Evolutionary conservation across 2,888 invertebrate genomes (phyloP).

Genomic region (Mythimna ferrago): DNA sequence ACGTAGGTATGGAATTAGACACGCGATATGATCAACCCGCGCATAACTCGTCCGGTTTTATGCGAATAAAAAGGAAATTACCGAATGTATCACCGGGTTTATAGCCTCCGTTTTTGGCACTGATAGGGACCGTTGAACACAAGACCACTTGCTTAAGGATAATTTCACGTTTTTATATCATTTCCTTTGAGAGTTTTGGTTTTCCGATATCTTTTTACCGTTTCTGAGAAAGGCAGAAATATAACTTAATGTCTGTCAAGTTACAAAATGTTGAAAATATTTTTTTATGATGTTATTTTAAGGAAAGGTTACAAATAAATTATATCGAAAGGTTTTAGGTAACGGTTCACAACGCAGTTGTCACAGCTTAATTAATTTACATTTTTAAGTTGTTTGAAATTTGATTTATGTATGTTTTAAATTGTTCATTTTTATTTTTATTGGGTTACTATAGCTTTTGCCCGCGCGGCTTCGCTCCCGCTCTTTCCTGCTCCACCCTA

Average conservation of each 20-base stretch:
- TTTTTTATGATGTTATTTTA: not conserved
- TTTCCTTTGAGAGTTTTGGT: constrained; percentile 2
- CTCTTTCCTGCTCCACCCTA: too few relatives aligned
- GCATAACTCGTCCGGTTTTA: constrained; percentile 30
- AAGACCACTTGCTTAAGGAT: not conserved
- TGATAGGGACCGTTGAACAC: constrained; percentile 17
- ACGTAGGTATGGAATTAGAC: not conserved
- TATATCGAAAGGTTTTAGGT: not conserved
- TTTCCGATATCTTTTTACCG: not conserved
- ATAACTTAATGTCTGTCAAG: not conserved
- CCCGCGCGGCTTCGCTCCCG: too few relatives aligned
- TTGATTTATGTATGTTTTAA: too few relatives aligned
- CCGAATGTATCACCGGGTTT: not conserved
- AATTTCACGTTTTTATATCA: constrained; percentile 13
- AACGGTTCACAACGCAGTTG: too few relatives aligned
- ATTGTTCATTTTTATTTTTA: not conserved
- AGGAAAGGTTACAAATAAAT: not conserved
- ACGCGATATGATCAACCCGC: constrained; percentile 37
- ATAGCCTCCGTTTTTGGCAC: constrained; percentile 14
- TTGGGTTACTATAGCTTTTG: too few relatives aligned
- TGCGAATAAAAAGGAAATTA: constrained; percentile 23
- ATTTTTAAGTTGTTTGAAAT: not conserved
- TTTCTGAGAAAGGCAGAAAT: constrained; percentile 1
- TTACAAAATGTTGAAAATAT: not conserved
- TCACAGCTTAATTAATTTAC: not conserved